Evolutionary conservation across 2,888 invertebrate species (phyloP).

Genomic region (Gnatocerus cornutus): DNA sequence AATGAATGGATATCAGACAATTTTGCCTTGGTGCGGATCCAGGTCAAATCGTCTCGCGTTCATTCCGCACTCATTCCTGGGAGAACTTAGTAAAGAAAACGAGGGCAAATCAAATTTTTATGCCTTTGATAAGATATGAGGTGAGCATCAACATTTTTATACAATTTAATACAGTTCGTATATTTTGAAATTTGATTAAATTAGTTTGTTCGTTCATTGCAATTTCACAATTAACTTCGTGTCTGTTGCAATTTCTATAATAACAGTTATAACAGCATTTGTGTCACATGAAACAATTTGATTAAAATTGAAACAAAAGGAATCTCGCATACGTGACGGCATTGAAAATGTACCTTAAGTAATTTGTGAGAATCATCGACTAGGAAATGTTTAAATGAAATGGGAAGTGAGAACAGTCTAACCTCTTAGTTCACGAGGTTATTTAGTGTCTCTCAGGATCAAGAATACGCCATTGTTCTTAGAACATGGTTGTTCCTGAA

Average conservation of each 20-base stretch:
- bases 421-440: conserved; percentile 31
- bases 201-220: too few relatives aligned
- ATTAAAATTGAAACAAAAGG: conserved; percentile 12
- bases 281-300: conserved; percentile 13
- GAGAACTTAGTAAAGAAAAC: conserved; percentile 13
- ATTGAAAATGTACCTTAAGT: conserved; percentile 21
- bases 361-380: conserved; percentile 28
- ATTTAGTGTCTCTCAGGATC: conserved; percentile 32
- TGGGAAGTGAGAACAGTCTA: conserved; percentile 21
- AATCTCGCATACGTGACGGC: conserved; percentile 16
- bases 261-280: neutral
- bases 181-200: too few relatives aligned
- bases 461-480: conserved; percentile 32
- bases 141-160: neutral
- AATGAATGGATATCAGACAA: conserved; percentile 46
- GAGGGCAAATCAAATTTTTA: neutral
- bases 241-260: too few relatives aligned
- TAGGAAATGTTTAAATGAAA: conserved; percentile 38
- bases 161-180: neutral
- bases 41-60: conserved; percentile 43
- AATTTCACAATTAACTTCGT: too few relatives aligned
- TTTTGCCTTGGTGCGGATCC: conserved; percentile 38
- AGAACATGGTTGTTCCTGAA: conserved; percentile 10
- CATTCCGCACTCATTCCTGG: neutral
- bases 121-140: neutral